phyloP scores from a whole-genome alignment of 2,113 vertebrate species.

The Bagarius yarrelli region DNA sequence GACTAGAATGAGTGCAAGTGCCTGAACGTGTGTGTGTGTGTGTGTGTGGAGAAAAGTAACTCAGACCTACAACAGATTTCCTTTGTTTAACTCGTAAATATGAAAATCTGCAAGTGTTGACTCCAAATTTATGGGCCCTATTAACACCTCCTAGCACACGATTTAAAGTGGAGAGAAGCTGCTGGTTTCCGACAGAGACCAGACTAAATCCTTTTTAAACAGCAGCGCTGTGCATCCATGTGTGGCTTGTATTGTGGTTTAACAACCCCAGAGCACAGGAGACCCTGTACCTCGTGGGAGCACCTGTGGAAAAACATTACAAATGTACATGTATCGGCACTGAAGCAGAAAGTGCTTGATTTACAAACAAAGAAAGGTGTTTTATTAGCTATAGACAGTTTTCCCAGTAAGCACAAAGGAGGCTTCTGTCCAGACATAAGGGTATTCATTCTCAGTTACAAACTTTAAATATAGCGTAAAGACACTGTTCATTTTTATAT shows the following conservation, averaged over 20 bases:
- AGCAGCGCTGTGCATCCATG: conserved; percentile 56
- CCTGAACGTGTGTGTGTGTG: not conserved
- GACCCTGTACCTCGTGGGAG: conserved; percentile 62
- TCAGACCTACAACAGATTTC: conserved; percentile 35
- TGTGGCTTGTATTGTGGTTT: conserved; percentile 64
- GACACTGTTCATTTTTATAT: not conserved
- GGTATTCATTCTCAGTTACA: not conserved
- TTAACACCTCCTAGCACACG: not conserved
- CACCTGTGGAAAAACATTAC: conserved; percentile 61
- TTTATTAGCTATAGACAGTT: conserved; percentile 1
- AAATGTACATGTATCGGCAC: conserved; percentile 75
- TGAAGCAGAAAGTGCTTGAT: conserved; percentile 69
- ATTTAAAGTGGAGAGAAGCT: conserved; percentile 11
- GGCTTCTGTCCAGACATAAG: not conserved
- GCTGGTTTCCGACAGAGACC: conserved; percentile 17
- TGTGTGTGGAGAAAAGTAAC: conserved; percentile 29
- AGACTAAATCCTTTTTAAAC: conserved; percentile 46
- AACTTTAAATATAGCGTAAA: not conserved
- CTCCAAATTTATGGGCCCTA: not conserved
- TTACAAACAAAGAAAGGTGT: conserved; percentile 49
- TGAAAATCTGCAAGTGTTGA: not conserved
- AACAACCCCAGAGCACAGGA: conserved; percentile 59
- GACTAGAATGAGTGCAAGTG: conserved; percentile 26
- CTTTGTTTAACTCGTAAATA: conserved; percentile 13
- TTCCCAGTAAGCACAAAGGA: not conserved